These are phyloP conservation scores for Gavialis gangeticus DNA, from an alignment of 2,113 vertebrate species.

Conservation along the genomic window DNA sequence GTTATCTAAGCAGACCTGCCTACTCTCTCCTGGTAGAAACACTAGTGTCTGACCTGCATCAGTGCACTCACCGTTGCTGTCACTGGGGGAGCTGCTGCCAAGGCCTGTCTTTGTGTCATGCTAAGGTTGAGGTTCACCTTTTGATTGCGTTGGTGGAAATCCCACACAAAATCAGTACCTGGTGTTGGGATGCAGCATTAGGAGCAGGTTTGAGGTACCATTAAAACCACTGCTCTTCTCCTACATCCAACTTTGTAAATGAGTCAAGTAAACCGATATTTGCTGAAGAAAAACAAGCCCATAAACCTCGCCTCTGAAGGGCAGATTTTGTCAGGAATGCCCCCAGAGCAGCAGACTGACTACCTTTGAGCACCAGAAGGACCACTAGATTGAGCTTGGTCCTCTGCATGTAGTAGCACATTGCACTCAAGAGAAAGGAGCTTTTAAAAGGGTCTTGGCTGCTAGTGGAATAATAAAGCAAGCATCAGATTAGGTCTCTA, in stretches of 20 bases:
- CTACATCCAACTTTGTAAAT: neutral
- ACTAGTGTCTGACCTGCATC: neutral
- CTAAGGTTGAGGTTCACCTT: neutral
- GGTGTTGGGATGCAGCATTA: neutral
- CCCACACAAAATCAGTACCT: neutral
- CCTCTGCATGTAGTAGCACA: neutral
- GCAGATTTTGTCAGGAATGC: neutral
- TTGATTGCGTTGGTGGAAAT: fast-evolving
- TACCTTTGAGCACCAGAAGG: neutral
- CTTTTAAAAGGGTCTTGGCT: neutral
- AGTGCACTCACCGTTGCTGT: neutral
- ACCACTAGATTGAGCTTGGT: neutral
- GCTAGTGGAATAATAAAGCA: neutral
- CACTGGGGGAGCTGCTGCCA: neutral
- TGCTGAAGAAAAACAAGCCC: neutral
- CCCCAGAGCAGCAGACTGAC: neutral
- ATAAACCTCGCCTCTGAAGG: neutral
- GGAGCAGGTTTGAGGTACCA: neutral
- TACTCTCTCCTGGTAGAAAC: neutral
- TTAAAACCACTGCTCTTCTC: neutral
- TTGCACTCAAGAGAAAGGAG: neutral
- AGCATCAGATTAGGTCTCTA: neutral
- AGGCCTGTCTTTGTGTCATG: neutral
- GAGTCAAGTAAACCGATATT: neutral
- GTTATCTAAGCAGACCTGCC: neutral